Conservation (phyloP, 2,113 vertebrate species). For the Ageneiosus marmoratus region DNA sequence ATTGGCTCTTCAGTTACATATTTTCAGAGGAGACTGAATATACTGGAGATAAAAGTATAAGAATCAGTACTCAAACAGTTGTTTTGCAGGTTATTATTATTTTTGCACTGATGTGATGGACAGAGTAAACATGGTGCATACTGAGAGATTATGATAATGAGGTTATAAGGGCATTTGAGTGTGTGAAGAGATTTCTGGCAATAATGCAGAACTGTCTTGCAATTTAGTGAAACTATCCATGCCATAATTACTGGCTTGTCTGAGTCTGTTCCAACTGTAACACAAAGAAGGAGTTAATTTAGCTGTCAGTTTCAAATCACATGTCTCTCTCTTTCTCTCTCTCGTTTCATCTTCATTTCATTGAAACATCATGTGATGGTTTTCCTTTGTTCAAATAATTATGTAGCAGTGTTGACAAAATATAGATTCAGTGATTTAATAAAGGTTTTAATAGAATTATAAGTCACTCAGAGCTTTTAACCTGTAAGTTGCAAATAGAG, state of each 20-base stretch:
- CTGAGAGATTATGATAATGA: constrained; percentile 23
- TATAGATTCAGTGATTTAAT: constrained; percentile 55
- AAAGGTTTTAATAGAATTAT: constrained; percentile 55
- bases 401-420: constrained; percentile 32
- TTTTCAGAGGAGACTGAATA: not conserved
- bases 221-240: constrained; percentile 46
- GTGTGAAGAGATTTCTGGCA: constrained; percentile 9
- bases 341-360: constrained; percentile 28
- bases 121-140: constrained; percentile 20
- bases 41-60: no score
- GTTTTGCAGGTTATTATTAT: not conserved
- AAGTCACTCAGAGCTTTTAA: constrained; percentile 47
- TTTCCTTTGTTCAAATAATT: constrained; percentile 54
- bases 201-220: constrained; percentile 40
- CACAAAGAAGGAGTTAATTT: constrained; percentile 56
- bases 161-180: constrained; percentile 13
- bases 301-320: constrained; percentile 48
- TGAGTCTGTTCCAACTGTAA: constrained; percentile 50
- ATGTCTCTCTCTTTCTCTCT: constrained; percentile 4
- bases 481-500: constrained; percentile 41
- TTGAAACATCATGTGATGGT: constrained; percentile 38
- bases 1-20: no score
- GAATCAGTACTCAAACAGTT: not conserved
- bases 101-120: not conserved
- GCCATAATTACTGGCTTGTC: constrained; percentile 54